Evolutionary conservation across 2,888 invertebrate species (phyloP).

Genomic region (Dugesia japonica): DNA sequence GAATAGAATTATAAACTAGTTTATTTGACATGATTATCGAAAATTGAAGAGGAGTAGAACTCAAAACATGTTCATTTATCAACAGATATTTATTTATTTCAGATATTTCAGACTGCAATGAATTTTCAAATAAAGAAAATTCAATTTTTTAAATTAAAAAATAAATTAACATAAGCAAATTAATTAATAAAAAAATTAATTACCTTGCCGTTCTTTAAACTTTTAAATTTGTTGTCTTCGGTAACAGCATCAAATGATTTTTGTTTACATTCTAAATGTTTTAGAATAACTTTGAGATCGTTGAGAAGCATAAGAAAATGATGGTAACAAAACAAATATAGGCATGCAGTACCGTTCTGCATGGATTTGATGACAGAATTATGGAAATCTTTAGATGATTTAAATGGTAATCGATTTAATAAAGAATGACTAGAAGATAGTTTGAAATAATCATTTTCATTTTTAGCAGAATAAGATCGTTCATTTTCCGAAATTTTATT

Average conservation of each 20-base stretch:
- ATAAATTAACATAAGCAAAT: too few species aligned
- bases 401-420: neutral
- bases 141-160: too few species aligned
- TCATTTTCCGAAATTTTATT: neutral
- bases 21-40: too few species aligned
- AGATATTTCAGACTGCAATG: too few species aligned
- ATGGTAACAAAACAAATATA: slow-evolving; percentile 7
- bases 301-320: neutral
- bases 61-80: too few species aligned
- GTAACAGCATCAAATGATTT: neutral
- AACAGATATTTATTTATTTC: too few species aligned
- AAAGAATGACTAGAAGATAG: neutral
- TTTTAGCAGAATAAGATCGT: neutral
- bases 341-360: neutral
- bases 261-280: neutral
- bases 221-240: neutral
- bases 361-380: neutral
- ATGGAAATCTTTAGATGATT: neutral
- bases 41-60: too few species aligned
- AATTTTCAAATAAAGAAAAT: too few species aligned
- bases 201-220: neutral
- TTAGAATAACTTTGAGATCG: neutral
- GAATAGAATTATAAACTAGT: too few species aligned
- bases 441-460: neutral
- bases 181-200: too few species aligned